These are phyloP conservation scores for Caenorhabditis inopinata DNA, from an alignment of 1,140 invertebrate species.

Conservation along the genomic window DNA sequence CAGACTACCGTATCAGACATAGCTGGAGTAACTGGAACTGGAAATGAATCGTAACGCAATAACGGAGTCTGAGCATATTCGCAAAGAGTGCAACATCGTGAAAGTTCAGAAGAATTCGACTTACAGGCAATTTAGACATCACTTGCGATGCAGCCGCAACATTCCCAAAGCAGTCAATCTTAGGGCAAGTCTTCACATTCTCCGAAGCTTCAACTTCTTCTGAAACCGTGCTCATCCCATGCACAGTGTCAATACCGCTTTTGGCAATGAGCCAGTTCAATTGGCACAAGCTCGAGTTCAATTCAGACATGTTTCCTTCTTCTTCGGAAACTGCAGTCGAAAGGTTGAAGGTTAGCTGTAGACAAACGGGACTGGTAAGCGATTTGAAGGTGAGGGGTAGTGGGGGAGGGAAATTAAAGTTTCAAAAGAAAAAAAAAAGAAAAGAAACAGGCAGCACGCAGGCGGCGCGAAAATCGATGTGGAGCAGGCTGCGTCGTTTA, in stretches of 20 bases:
- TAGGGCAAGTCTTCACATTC: no score
- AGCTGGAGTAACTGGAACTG: no score
- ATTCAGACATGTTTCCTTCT: neutral
- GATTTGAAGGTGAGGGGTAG: no score
- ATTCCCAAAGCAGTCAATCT: no score
- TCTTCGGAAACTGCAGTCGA: neutral
- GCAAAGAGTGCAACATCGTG: no score
- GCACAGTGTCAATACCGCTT: neutral
- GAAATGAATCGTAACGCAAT: no score
- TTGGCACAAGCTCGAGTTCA: slow-evolving; percentile 35
- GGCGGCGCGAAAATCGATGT: slow-evolving; percentile 23
- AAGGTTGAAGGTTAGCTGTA: neutral
- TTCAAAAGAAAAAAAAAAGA: neutral
- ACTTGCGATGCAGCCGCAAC: no score
- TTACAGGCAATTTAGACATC: no score
- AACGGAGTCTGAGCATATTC: no score
- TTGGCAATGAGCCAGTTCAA: slow-evolving; percentile 42
- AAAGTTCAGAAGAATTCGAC: no score
- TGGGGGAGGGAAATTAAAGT: neutral
- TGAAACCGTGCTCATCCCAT: neutral
- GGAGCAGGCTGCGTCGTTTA: slow-evolving; percentile 7
- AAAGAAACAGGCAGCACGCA: neutral
- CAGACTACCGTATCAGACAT: no score
- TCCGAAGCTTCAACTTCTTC: neutral
- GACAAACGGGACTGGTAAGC: no score